Percentiles rank a stretch among this genome's conserved stretches.
Evolutionary conservation across 2,797 vertebrate genomes (phyloP).

Genomic region (Coluber constrictor): DNA sequence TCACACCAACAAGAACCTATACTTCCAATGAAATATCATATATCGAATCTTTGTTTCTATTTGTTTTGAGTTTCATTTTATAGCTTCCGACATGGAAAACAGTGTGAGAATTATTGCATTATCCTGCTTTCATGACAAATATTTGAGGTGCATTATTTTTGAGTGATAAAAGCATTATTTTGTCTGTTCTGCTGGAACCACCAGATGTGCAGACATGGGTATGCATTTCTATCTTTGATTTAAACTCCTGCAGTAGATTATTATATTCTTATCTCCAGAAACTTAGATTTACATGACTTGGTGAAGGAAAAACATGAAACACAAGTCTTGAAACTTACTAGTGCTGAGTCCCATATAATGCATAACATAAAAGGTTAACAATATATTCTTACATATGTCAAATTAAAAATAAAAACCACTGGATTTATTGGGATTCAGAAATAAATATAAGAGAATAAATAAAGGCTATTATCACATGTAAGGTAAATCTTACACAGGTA

Average conservation of each 20-base stretch:
- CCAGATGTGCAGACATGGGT: neutral
- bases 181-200: neutral
- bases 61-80: neutral
- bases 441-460: neutral
- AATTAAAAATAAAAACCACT: neutral
- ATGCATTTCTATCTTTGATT: neutral
- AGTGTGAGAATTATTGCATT: neutral
- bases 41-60: neutral
- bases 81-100: conserved; percentile 8
- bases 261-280: neutral
- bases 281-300: neutral
- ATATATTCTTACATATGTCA: neutral
- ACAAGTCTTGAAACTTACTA: neutral
- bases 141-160: neutral
- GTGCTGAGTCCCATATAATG: neutral
- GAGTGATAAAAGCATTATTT: neutral
- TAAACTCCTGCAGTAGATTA: neutral
- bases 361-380: neutral
- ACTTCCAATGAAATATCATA: neutral
- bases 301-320: neutral
- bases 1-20: neutral
- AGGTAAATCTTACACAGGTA: neutral
- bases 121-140: neutral
- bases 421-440: neutral
- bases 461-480: neutral